A percentile compares a stretch with the other conserved stretches of the same genome.
Conservation (phyloP, 1,140 invertebrate species). For the Drosophila dunni region DNA sequence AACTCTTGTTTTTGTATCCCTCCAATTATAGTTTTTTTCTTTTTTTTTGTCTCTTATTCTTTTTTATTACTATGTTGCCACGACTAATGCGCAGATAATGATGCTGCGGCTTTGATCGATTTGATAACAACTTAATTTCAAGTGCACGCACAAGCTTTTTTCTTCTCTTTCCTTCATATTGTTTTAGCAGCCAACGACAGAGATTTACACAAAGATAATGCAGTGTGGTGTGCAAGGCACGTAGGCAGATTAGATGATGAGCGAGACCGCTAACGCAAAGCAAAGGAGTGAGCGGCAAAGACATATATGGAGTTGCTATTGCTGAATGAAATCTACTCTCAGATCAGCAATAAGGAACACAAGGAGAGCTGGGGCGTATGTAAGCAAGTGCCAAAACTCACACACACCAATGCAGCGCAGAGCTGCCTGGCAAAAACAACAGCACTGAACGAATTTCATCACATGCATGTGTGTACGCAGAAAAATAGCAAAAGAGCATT, state of each 20-base stretch:
- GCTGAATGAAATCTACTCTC: no score
- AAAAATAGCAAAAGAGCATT: no score
- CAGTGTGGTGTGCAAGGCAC: slow-evolving; percentile 69
- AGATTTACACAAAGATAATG: slow-evolving; percentile 45
- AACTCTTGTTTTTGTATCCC: slow-evolving; percentile 30
- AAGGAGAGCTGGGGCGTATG: no score
- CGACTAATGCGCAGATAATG: slow-evolving; percentile 80
- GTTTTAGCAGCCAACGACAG: slow-evolving; percentile 9
- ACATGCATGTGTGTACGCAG: no score
- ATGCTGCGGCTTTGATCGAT: slow-evolving; percentile 81
- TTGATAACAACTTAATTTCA: slow-evolving; percentile 82
- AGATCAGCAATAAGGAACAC: no score
- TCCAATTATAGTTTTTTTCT: slow-evolving; percentile 14
- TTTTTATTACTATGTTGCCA: slow-evolving; percentile 36
- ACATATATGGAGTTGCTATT: slow-evolving; percentile 57
- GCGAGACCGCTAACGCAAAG: background rate
- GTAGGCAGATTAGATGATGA: slow-evolving; percentile 67
- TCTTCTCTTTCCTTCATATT: slow-evolving; percentile 24
- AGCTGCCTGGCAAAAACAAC: no score
- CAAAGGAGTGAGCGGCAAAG: background rate
- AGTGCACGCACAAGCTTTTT: slow-evolving; percentile 70
- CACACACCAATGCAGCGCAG: background rate
- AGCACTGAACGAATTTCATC: no score
- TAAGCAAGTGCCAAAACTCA: background rate
- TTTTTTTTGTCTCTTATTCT: background rate